Conservation (phyloP, 2,113 vertebrate species). For the Hiodon tergisus region DNA sequence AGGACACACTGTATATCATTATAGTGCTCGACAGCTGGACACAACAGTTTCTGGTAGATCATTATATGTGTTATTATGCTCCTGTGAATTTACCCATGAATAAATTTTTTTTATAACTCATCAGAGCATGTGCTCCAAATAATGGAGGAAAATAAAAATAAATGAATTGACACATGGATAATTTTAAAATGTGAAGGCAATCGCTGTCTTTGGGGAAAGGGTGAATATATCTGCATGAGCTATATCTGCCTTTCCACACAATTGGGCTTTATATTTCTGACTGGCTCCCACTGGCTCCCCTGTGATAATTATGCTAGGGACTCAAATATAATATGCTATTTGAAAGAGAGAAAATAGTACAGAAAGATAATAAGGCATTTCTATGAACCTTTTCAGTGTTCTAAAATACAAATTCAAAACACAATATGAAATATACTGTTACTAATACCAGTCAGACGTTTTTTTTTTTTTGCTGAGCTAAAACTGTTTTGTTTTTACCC, state of each 20-base stretch:
- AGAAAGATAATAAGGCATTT: not conserved
- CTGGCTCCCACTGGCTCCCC: constrained; percentile 30
- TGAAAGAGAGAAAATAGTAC: not conserved
- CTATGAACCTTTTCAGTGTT: not conserved
- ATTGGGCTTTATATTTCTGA: constrained; percentile 49
- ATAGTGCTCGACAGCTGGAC: constrained; percentile 41
- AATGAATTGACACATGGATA: constrained; percentile 37
- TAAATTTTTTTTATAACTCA: constrained; percentile 51
- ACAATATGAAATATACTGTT: too few species aligned
- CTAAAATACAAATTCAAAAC: too few species aligned
- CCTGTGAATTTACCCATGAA: constrained; percentile 58
- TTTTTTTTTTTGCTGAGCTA: too few species aligned
- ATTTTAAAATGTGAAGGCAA: constrained; percentile 24
- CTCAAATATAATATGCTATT: constrained; percentile 1
- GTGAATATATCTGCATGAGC: constrained; percentile 39
- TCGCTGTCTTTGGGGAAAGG: constrained; percentile 35
- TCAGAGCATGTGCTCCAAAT: constrained; percentile 18
- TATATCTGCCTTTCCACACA: constrained; percentile 49
- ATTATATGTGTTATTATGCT: constrained; percentile 55
- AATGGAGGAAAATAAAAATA: constrained; percentile 42
- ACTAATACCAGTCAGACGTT: too few species aligned
- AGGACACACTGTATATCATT: not conserved
- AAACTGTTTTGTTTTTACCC: too few species aligned
- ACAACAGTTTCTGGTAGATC: constrained; percentile 38
- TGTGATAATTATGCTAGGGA: constrained; percentile 44